Evolutionary conservation across 2,113 vertebrate species (phyloP), one percentile per base, ranked within the genome.

Genomic region (Lucifuga dentata): DNA sequence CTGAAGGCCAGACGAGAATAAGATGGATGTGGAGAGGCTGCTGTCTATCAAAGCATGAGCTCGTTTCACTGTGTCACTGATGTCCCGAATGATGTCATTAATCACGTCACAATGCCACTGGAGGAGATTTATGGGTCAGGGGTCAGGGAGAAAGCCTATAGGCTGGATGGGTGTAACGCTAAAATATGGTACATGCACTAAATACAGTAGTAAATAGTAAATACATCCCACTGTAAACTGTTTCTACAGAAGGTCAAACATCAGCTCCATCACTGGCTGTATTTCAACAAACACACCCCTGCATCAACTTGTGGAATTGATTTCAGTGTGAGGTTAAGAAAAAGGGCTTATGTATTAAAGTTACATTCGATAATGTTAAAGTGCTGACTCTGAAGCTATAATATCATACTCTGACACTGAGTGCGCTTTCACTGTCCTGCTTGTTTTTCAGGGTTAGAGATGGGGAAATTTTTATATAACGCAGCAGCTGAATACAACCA

Each of bases 91-190:
- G 74, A 88, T 40, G 53, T 80, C 76, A 59, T 76, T 51, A 62
- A 81, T 84, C 84, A 81, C 44, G 39, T 58, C 57, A 48, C 24
- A 7, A 20, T 2, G 33, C 29, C 55, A 78, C 20, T 40, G 49
- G 20, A 36, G 11, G 33, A 43, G 72, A 84, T 84, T 85, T 60
- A 61, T 53, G 45, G 33, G 79, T 78, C 75, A 59, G 53, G 49
- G 83, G 78, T 84, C 78, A 80, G 50, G 59, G 66, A 50, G 68
- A 86, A 80, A 76, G 68, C 58, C 61, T 23, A 39, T 24, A 67
- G 60, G 33, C 50, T 17, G 57, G 67, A 71, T 50, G 52, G 66
- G 20, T 61, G 7, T 6, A 38, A 32, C 65, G 24, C 23, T 41
- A 43, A 71, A 76, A 51, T 43, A 26, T 11, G 3, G 2, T 43